phyloP scores from a whole-genome alignment of 2,888 invertebrate genomes.

The Aphrophora alni region DNA sequence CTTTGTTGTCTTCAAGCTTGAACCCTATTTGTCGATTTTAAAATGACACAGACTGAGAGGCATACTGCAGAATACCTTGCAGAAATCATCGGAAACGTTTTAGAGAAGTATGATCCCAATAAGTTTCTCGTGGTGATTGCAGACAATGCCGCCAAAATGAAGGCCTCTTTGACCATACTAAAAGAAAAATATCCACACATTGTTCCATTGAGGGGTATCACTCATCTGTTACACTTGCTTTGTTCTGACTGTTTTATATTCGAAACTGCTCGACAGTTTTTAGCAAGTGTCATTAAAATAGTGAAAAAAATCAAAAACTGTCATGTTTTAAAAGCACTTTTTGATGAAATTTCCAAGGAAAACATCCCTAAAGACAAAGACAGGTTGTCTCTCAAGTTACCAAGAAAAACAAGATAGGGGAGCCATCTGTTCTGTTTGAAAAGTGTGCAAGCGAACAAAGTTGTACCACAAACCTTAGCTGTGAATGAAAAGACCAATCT shows the following conservation, averaged over 20 bases:
- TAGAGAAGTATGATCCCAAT: constrained; percentile 42
- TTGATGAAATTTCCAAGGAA: constrained; percentile 15
- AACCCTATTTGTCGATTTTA: no score
- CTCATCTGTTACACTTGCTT: no score
- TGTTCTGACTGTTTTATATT: constrained; percentile 33
- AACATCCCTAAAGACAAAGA: not conserved
- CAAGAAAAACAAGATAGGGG: constrained; percentile 35
- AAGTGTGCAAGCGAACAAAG: constrained; percentile 37
- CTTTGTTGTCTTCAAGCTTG: constrained; percentile 43
- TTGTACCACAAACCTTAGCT: constrained; percentile 37
- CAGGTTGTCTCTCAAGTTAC: not conserved
- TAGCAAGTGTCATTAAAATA: constrained; percentile 25
- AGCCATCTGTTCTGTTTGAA: constrained; percentile 22
- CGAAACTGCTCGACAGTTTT: constrained; percentile 20
- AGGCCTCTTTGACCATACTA: no score
- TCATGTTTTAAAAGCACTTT: not conserved
- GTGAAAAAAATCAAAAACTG: no score
- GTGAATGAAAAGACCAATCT: constrained; percentile 39
- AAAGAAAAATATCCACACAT: no score
- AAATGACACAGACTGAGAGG: constrained; percentile 40
- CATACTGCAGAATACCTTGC: constrained; percentile 42
- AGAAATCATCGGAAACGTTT: no score
- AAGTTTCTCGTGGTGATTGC: constrained; percentile 44
- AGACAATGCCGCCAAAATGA: constrained; percentile 45
- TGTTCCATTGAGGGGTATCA: constrained; percentile 38